These are phyloP conservation scores for Chlorodrepanis virens DNA, from an alignment of 2,113 vertebrate species.

Conservation along the genomic window DNA sequence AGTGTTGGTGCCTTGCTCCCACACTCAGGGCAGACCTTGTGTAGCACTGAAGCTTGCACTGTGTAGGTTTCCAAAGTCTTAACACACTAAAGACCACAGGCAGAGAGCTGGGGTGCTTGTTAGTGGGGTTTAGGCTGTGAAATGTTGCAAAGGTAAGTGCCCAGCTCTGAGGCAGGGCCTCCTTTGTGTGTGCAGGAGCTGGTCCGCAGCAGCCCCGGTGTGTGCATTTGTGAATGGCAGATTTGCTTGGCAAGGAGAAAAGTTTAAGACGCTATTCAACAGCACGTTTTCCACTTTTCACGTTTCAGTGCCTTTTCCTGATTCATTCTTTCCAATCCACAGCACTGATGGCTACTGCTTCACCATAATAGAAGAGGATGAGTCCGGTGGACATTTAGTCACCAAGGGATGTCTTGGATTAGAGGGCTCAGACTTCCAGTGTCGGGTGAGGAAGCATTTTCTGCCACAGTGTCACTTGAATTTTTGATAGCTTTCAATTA, in stretches of 20 bases:
- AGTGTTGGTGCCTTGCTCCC: background rate
- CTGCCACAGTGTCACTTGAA: background rate
- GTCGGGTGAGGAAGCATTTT: slow-evolving; percentile 82
- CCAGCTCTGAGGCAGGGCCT: background rate
- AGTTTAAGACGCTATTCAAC: background rate
- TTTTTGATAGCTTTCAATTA: background rate
- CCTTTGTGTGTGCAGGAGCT: background rate
- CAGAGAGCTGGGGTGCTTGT: background rate
- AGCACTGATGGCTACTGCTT: slow-evolving; percentile 97
- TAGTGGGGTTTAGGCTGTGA: background rate
- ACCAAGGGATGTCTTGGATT: slow-evolving; percentile 92
- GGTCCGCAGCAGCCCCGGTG: accelerated
- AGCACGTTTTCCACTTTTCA: background rate
- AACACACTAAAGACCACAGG: background rate
- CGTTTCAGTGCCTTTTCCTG: background rate
- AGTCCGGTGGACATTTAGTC: slow-evolving; percentile 82
- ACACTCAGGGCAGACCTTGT: background rate
- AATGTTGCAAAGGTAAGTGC: background rate
- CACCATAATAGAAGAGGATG: slow-evolving; percentile 94
- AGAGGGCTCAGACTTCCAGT: slow-evolving; percentile 93
- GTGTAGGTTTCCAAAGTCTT: background rate
- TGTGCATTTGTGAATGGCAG: background rate
- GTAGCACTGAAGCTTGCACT: background rate
- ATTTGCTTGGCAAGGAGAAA: background rate
- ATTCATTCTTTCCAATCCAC: slow-evolving; percentile 20